Evolutionary conservation across 2,113 vertebrate species (phyloP).

Genomic region (Semicossyphus pulcher): DNA sequence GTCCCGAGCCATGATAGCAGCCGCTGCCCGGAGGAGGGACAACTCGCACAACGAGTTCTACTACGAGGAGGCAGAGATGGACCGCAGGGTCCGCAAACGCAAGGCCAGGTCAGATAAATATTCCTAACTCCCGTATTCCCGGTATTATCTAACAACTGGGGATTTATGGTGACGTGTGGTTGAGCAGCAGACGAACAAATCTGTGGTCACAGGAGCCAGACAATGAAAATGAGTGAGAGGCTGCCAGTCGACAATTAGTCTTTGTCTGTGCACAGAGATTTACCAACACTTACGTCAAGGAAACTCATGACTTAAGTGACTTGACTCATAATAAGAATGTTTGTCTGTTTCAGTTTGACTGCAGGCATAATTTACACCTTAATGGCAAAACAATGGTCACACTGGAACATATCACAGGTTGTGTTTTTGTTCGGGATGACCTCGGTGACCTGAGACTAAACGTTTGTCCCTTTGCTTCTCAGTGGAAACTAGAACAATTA

Average conservation of each 20-base stretch:
- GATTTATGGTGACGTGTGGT: neutral
- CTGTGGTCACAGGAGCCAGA: neutral
- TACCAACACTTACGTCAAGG: neutral
- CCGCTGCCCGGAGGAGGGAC: constrained; percentile 91
- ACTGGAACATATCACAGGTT: neutral
- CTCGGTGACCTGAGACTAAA: no score
- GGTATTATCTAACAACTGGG: neutral
- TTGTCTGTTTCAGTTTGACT: neutral
- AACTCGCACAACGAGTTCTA: constrained; percentile 97
- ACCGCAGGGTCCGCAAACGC: constrained; percentile 91
- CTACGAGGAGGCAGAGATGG: constrained; percentile 96
- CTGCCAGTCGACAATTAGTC: neutral
- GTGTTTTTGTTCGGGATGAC: neutral
- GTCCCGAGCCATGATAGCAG: constrained; percentile 93
- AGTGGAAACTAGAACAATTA: no score
- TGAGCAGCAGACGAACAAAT: neutral
- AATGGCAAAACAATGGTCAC: neutral
- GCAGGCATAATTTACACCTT: neutral
- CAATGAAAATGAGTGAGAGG: neutral
- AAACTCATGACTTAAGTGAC: neutral
- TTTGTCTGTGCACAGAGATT: neutral
- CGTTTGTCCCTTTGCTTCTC: neutral
- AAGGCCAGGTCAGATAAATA: constrained; percentile 88
- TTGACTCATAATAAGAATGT: neutral
- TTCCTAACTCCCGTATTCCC: accelerated